Evolutionary conservation across 2,888 invertebrate genomes (phyloP).

Genomic region (Eudemis profundana): DNA sequence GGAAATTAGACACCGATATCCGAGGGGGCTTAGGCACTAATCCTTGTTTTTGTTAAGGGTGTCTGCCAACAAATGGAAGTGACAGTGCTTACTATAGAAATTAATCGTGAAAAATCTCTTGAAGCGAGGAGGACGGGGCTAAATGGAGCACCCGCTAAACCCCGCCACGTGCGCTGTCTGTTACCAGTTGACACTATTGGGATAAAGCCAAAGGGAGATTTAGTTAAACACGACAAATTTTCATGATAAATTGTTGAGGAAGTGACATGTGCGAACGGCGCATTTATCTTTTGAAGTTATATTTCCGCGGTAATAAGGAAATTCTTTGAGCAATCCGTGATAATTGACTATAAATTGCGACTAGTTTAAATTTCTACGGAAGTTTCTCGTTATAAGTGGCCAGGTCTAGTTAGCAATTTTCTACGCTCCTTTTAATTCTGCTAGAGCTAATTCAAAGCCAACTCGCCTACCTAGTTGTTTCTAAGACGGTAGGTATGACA

Average conservation of each 20-base stretch:
- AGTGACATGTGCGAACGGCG: slow-evolving; percentile 48
- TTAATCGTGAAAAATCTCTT: slow-evolving; percentile 83
- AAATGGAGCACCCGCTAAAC: slow-evolving; percentile 69
- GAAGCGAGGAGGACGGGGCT: slow-evolving; percentile 61
- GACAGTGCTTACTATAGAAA: slow-evolving; percentile 78
- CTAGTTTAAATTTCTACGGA: slow-evolving; percentile 31
- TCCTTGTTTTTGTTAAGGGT: slow-evolving; percentile 82
- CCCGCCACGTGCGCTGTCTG: slow-evolving; percentile 80
- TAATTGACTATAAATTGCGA: slow-evolving; percentile 37
- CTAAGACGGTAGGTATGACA: not conserved
- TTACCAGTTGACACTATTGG: slow-evolving; percentile 80
- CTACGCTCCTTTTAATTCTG: slow-evolving; percentile 8
- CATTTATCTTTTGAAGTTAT: slow-evolving; percentile 50
- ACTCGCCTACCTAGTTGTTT: not conserved
- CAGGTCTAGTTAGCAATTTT: slow-evolving; percentile 33
- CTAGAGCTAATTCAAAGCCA: slow-evolving; percentile 4
- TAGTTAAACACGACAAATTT: slow-evolving; percentile 54
- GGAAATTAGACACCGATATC: slow-evolving; percentile 74
- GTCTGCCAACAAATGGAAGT: slow-evolving; percentile 80
- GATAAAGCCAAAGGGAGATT: slow-evolving; percentile 69
- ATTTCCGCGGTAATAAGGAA: slow-evolving; percentile 42
- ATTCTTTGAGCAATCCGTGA: slow-evolving; percentile 34
- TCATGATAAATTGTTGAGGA: slow-evolving; percentile 54
- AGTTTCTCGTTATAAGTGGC: slow-evolving; percentile 33
- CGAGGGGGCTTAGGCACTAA: slow-evolving; percentile 75